These are phyloP conservation scores for Oophaga pumilio DNA, from an alignment of 2,113 vertebrate genomes.

Conservation along the genomic window DNA sequence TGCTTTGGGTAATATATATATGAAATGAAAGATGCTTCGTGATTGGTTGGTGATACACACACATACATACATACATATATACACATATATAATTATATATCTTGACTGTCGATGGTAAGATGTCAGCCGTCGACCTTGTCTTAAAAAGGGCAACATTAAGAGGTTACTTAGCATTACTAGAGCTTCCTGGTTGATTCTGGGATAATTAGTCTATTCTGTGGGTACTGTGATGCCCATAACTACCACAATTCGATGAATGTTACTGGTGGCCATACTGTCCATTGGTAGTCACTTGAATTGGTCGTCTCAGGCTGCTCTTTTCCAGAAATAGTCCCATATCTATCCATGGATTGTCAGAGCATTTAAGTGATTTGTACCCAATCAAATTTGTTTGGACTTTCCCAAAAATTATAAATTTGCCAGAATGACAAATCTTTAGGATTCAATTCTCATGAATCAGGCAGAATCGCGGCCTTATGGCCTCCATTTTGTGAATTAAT, in stretches of 20 bases:
- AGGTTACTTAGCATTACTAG: neutral
- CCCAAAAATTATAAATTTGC: too few species aligned
- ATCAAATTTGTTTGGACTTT: too few species aligned
- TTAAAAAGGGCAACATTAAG: neutral
- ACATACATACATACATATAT: too few species aligned
- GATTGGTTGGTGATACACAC: too few species aligned
- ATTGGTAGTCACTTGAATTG: neutral
- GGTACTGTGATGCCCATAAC: neutral
- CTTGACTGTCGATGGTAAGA: too few species aligned
- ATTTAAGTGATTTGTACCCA: neutral
- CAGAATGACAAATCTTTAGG: too few species aligned
- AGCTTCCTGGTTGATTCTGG: neutral
- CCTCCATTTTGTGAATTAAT: too few species aligned
- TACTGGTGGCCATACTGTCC: neutral
- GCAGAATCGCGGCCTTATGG: too few species aligned
- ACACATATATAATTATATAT: too few species aligned
- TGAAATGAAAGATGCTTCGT: too few species aligned
- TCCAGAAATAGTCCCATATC: neutral
- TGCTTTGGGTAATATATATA: too few species aligned
- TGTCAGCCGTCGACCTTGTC: neutral
- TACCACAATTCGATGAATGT: neutral
- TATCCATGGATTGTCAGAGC: neutral
- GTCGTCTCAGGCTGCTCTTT: neutral
- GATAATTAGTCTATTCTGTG: neutral
- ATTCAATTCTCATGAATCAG: too few species aligned